Percentiles rank a stretch among this genome's conserved stretches.
These are phyloP conservation scores for Accipiter virgatus DNA, from an alignment of 2,113 vertebrate species.

Conservation along the genomic window DNA sequence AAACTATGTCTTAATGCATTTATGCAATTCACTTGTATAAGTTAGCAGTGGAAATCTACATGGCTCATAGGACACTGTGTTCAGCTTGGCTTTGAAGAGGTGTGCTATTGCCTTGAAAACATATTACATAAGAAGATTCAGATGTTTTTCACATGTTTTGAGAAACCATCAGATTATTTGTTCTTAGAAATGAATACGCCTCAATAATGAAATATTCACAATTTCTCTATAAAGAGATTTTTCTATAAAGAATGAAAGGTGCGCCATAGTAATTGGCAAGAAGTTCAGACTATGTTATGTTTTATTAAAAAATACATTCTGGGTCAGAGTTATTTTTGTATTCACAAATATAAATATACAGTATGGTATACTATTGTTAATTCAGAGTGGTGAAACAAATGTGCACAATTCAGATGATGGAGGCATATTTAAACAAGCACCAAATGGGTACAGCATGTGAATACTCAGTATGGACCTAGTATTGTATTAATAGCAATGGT, in stretches of 20 bases:
- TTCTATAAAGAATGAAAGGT: neutral
- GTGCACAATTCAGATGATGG: neutral
- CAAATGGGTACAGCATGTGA: neutral
- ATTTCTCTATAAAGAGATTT: neutral
- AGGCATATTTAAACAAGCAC: neutral
- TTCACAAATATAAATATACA: neutral
- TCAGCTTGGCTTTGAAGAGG: neutral
- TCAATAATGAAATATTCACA: neutral
- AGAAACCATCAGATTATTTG: neutral
- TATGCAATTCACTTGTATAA: neutral
- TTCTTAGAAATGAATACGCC: neutral
- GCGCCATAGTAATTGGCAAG: neutral
- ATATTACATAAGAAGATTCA: neutral
- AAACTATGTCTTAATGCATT: neutral
- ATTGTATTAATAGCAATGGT: neutral
- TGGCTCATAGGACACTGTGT: neutral
- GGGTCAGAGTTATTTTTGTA: neutral
- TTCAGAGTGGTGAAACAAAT: conserved; percentile 5
- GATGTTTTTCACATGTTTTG: neutral
- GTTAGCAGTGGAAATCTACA: neutral
- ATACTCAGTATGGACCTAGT: neutral
- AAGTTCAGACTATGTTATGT: neutral
- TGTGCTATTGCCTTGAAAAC: neutral
- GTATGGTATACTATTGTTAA: neutral
- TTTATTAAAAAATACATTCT: neutral